Conservation (phyloP, 2,888 invertebrate genomes). For the Sthenelais limicola region DNA sequence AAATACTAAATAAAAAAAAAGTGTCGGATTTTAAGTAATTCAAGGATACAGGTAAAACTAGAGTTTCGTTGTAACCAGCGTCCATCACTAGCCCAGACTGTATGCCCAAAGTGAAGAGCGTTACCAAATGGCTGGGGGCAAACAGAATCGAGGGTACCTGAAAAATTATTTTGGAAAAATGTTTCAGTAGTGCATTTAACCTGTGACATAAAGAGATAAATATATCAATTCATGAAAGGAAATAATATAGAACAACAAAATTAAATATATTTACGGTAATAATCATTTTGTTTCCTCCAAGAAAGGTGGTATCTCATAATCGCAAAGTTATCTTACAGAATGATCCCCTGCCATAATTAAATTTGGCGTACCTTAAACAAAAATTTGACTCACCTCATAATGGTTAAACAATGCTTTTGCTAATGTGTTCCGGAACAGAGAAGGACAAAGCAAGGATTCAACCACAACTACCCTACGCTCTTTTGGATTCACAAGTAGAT, state of each 20-base stretch:
- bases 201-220: background rate
- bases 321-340: background rate
- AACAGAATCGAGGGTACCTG: slow-evolving; percentile 84
- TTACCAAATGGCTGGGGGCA: slow-evolving; percentile 88
- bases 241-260: background rate
- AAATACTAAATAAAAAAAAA: too few species aligned
- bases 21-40: background rate
- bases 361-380: too few species aligned
- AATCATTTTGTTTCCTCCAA: background rate
- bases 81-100: slow-evolving; percentile 88
- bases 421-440: slow-evolving; percentile 86
- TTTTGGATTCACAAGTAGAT: slow-evolving; percentile 92
- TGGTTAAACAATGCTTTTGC: slow-evolving; percentile 93
- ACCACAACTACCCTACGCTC: slow-evolving; percentile 92
- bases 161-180: too few species aligned
- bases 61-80: slow-evolving; percentile 89
- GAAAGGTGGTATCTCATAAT: background rate
- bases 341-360: too few species aligned
- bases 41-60: slow-evolving; percentile 81
- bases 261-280: background rate
- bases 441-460: slow-evolving; percentile 89
- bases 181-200: background rate
- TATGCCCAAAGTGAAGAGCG: slow-evolving; percentile 86
- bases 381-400: slow-evolving; percentile 87
- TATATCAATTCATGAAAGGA: background rate